A percentile compares a stretch with the other conserved stretches of the same genome.
phyloP scores from a whole-genome alignment of 2,888 invertebrate genomes.

The Torymus tubicola region DNA sequence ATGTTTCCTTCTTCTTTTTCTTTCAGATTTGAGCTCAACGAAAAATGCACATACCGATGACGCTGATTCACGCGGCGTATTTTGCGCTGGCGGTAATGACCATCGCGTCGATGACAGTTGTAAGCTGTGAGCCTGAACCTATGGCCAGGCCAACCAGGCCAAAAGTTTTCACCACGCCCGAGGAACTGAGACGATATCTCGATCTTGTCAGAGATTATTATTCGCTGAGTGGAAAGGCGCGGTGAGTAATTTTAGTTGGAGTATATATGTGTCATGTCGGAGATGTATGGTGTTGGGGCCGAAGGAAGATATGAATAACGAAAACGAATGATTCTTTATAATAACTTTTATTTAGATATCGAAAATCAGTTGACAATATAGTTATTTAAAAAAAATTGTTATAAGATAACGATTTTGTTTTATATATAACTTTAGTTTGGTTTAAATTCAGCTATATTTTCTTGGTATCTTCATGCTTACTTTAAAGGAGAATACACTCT shows the following conservation, averaged over 20 bases:
- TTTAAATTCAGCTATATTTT: no score
- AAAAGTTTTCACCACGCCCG: conserved; percentile 76
- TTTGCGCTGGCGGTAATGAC: conserved; percentile 5
- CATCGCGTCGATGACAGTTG: neutral
- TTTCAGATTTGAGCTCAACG: neutral
- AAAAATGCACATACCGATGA: conserved; percentile 26
- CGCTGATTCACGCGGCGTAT: conserved; percentile 10
- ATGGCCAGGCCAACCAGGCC: conserved; percentile 73
- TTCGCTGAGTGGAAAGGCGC: conserved; percentile 77
- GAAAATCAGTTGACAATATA: no score
- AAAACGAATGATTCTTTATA: no score
- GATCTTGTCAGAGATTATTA: conserved; percentile 78
- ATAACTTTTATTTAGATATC: no score
- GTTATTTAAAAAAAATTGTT: no score
- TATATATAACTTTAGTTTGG: no score
- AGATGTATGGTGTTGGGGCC: no score
- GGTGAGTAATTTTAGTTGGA: conserved; percentile 72
- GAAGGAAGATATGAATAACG: no score
- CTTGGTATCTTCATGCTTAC: no score
- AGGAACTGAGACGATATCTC: conserved; percentile 77
- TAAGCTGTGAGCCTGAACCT: conserved; percentile 62
- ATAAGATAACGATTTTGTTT: no score
- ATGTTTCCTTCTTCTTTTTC: neutral
- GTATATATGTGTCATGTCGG: no score
- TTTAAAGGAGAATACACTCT: no score